These are phyloP conservation scores for Calliphora vomitoria DNA, from an alignment of 2,888 invertebrate genomes.

Conservation along the genomic window DNA sequence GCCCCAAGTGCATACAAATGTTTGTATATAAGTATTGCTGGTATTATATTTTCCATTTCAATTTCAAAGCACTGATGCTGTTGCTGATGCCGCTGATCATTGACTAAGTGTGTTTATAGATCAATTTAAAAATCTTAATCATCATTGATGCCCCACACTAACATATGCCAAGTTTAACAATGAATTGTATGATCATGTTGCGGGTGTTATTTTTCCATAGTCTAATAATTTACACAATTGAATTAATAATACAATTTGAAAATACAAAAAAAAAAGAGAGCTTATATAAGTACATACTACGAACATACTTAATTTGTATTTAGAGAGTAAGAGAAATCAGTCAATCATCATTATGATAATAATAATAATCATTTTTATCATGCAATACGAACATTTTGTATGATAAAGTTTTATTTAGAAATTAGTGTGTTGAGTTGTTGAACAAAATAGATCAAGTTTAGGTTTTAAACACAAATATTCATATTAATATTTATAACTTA, in stretches of 20 bases:
- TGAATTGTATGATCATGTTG: slow-evolving; percentile 49
- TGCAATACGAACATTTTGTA: slow-evolving; percentile 5
- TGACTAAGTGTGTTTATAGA: slow-evolving; percentile 55
- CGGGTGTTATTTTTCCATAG: slow-evolving; percentile 53
- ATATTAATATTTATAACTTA: too few species aligned
- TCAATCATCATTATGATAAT: slow-evolving; percentile 11
- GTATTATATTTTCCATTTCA: not conserved
- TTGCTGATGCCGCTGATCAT: slow-evolving; percentile 10
- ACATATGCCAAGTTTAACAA: slow-evolving; percentile 14
- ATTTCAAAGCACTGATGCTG: not conserved
- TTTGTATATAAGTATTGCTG: too few species aligned
- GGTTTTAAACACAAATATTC: not conserved
- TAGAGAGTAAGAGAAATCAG: slow-evolving; percentile 29
- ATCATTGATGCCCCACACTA: slow-evolving; percentile 6
- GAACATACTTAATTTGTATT: not conserved
- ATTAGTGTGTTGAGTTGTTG: not conserved
- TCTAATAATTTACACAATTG: slow-evolving; percentile 64
- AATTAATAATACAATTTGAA: slow-evolving; percentile 30
- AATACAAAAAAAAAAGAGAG: not conserved
- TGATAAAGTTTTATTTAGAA: not conserved
- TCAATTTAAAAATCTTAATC: slow-evolving; percentile 48
- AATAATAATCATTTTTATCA: slow-evolving; percentile 25
- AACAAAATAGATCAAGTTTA: not conserved
- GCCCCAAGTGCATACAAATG: not conserved
- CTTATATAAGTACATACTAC: not conserved